phyloP scores from a whole-genome alignment of 2,797 vertebrate genomes.

The Danio choprae region DNA sequence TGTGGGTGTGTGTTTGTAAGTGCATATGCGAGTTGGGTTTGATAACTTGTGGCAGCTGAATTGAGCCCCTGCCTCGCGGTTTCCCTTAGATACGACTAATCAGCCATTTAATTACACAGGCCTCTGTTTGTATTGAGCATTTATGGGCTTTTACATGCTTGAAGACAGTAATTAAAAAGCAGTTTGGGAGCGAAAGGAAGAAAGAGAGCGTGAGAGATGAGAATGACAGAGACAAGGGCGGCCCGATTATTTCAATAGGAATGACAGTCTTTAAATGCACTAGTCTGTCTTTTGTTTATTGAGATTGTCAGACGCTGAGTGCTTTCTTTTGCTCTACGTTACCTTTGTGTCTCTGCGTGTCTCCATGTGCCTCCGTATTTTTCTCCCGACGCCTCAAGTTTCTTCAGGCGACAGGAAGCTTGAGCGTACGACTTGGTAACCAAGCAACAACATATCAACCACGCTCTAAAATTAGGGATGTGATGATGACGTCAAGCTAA shows the following conservation, averaged over 20 bases:
- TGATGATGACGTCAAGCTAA: conserved; percentile 59
- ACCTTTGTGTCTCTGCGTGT: conserved; percentile 30
- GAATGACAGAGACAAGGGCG: neutral
- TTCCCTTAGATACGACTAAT: conserved; percentile 52
- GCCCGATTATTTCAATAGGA: neutral
- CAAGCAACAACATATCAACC: conserved; percentile 60
- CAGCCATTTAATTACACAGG: conserved; percentile 57
- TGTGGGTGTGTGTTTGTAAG: conserved; percentile 16
- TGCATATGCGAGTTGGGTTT: conserved; percentile 10
- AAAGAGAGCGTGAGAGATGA: conserved; percentile 11
- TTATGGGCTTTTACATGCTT: conserved; percentile 37
- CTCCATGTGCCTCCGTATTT: conserved; percentile 51
- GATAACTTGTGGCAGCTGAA: conserved; percentile 37
- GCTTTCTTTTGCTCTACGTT: neutral
- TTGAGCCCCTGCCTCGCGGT: conserved; percentile 18
- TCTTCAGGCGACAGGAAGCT: conserved; percentile 61
- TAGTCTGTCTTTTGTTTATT: conserved; percentile 27
- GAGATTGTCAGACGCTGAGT: conserved; percentile 25
- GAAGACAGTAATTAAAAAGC: conserved; percentile 58
- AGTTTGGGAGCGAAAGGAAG: conserved; percentile 17
- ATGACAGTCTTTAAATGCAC: conserved; percentile 20
- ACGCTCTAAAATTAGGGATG: conserved; percentile 64
- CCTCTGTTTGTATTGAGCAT: conserved; percentile 49
- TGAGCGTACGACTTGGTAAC: conserved; percentile 60
- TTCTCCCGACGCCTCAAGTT: conserved; percentile 55